Evolutionary conservation across 2,888 invertebrate species (phyloP), one percentile per base, ranked within the genome.

Genomic region (Amiota communis): DNA sequence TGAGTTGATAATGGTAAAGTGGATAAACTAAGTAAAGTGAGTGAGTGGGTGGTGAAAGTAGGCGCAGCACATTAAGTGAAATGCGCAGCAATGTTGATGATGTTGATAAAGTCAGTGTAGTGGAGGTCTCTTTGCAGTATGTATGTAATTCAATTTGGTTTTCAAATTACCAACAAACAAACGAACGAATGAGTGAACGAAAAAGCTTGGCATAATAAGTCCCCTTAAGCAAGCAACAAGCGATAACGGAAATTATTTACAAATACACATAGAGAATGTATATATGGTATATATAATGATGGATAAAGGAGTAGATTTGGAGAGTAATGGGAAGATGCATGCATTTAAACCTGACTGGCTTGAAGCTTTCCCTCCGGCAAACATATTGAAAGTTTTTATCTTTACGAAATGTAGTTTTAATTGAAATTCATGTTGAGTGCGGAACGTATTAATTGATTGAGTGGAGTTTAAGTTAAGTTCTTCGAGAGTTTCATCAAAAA

Each of bases 101-200:
- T 46, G 65, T 12, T 23, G 71, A 20, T 57, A 65, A 75, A 64
- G 68, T 61, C 51, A 73, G 73, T 65, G 74, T 74, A 73, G 53
- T 15, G 57, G 2, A 6, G 17, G 57, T 17, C n/a, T 15, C 17
- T 36, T 6, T 36, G 59, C 11, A 15, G 15, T 59, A 20, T 15
- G 80, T 70, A 64, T 71, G 73, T 82, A 82, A 81, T 83, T 83
- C 76, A 82, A 82, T 83, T 83, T 82, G 76, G 80, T 80, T 71
- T 82, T 82, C 77, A 83, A 81, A 82, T 81, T 83, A 82, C 82
- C 79, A 78, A 36, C 36, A 36, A 36, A 36, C 12, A 11, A 9
- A 15, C 12, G 17, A 61, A 6, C 12, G 20, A 9, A 9, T 6
- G 17, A 61, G 9, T 8, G 15, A 8, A 6, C 36, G 36, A 36